These are phyloP conservation scores for Aphyosemion australe DNA, from an alignment of 2,113 vertebrate genomes.

Conservation along the genomic window DNA sequence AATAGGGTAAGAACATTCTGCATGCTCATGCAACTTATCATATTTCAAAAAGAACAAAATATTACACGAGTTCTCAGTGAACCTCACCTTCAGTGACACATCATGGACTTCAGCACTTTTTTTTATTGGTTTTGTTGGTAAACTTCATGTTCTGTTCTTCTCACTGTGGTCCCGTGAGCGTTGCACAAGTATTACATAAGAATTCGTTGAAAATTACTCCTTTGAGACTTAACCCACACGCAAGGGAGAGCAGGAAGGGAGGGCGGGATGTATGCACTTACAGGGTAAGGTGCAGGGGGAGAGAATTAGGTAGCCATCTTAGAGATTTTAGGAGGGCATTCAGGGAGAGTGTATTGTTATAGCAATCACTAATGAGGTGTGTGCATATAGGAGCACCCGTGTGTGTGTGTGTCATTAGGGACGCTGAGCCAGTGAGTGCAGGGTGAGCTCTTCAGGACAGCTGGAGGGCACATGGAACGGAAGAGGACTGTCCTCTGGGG, in stretches of 20 bases:
- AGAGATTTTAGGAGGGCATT: conserved; percentile 50
- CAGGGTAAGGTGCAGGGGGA: conserved; percentile 5
- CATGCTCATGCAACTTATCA: too few species aligned
- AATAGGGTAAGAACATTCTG: too few species aligned
- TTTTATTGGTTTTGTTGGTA: conserved; percentile 7
- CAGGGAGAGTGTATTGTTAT: conserved; percentile 51
- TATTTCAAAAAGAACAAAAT: too few species aligned
- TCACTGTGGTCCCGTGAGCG: conserved; percentile 16
- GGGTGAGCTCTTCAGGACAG: conserved; percentile 56
- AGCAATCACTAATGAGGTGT: conserved; percentile 60
- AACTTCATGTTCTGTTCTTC: conserved; percentile 4
- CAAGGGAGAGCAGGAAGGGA: background rate
- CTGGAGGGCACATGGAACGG: conserved; percentile 67
- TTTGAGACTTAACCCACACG: conserved; percentile 40
- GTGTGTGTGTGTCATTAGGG: conserved; percentile 58
- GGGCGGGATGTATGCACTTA: background rate
- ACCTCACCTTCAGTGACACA: too few species aligned
- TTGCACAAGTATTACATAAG: conserved; percentile 49
- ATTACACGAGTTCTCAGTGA: too few species aligned
- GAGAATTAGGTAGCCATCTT: conserved; percentile 53
- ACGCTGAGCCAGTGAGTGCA: conserved; percentile 36
- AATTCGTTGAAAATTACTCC: conserved; percentile 51
- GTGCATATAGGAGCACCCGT: conserved; percentile 1
- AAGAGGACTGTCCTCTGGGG: conserved; percentile 61
- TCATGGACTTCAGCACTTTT: background rate